Percentiles rank a stretch among this genome's conserved stretches.
These are phyloP conservation scores for Agapornis canus DNA, from an alignment of 2,797 vertebrate genomes.

Conservation along the genomic window DNA sequence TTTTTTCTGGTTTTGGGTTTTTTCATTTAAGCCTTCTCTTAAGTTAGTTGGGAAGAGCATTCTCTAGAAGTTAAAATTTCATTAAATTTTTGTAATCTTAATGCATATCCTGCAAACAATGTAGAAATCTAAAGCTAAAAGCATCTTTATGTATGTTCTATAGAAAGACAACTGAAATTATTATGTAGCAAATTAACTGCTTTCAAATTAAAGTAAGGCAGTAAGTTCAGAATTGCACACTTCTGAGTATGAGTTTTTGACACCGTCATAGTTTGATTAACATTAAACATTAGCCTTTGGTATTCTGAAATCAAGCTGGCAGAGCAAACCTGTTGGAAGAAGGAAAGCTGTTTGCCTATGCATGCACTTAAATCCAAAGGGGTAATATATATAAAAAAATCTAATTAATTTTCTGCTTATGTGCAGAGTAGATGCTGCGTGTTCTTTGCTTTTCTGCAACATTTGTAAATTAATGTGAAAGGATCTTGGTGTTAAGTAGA, in stretches of 20 bases:
- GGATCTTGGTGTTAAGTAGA: not conserved
- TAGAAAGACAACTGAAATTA: not conserved
- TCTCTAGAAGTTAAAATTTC: not conserved
- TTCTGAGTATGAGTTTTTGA: not conserved
- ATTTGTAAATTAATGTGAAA: not conserved
- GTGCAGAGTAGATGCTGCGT: not conserved
- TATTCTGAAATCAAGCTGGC: not conserved
- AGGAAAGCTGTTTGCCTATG: not conserved
- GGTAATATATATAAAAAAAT: not conserved
- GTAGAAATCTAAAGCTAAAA: not conserved
- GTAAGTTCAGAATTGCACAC: not conserved
- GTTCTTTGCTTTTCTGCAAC: not conserved
- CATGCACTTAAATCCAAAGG: not conserved
- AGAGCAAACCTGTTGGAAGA: not conserved
- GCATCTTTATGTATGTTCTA: not conserved
- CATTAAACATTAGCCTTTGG: not conserved
- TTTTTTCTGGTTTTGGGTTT: not conserved
- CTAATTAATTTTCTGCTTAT: not conserved
- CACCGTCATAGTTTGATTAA: not conserved
- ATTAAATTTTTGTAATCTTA: not conserved
- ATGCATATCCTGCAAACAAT: not conserved
- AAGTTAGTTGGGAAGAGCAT: not conserved
- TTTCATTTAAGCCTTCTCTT: not conserved
- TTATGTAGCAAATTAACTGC: not conserved
- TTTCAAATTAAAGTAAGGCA: not conserved